A percentile compares a stretch with the other conserved stretches of the same genome.
Evolutionary conservation across 2,888 invertebrate genomes (phyloP).

Genomic region (Diarsia rubi): DNA sequence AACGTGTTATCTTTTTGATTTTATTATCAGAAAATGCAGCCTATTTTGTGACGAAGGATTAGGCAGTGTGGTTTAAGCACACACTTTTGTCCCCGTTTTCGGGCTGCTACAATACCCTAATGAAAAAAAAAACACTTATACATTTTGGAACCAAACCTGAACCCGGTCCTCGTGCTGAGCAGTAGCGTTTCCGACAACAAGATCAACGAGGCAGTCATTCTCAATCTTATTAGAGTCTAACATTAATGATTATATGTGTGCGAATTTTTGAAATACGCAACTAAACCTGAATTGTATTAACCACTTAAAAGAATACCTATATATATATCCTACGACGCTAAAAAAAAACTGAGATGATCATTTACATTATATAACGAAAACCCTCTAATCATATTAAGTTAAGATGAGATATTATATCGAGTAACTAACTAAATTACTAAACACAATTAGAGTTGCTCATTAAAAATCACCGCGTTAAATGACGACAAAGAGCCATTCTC

Average conservation of each 20-base stretch:
- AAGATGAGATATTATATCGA: constrained; percentile 7
- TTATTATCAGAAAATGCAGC: not conserved
- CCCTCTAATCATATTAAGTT: not conserved
- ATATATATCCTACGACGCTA: too few relatives aligned
- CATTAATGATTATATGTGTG: too few relatives aligned
- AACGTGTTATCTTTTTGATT: not conserved
- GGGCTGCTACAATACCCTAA: not conserved
- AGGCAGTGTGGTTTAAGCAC: not conserved
- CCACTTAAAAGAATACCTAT: too few relatives aligned
- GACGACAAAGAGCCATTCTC: constrained; percentile 27
- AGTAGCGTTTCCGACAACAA: not conserved
- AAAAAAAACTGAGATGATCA: not conserved
- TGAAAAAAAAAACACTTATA: too few relatives aligned
- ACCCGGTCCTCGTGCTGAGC: not conserved
- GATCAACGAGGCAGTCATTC: not conserved
- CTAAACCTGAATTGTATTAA: too few relatives aligned
- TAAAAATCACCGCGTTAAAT: constrained; percentile 3
- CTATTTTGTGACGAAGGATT: not conserved
- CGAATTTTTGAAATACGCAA: too few relatives aligned
- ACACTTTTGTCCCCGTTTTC: too few relatives aligned
- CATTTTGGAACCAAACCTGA: not conserved
- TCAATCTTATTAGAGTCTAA: not conserved
- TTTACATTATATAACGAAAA: not conserved
- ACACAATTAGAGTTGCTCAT: constrained; percentile 5
- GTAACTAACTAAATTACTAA: not conserved